Conservation (phyloP, 2,797 vertebrate species). For the Heteromormyrus szaboi region DNA sequence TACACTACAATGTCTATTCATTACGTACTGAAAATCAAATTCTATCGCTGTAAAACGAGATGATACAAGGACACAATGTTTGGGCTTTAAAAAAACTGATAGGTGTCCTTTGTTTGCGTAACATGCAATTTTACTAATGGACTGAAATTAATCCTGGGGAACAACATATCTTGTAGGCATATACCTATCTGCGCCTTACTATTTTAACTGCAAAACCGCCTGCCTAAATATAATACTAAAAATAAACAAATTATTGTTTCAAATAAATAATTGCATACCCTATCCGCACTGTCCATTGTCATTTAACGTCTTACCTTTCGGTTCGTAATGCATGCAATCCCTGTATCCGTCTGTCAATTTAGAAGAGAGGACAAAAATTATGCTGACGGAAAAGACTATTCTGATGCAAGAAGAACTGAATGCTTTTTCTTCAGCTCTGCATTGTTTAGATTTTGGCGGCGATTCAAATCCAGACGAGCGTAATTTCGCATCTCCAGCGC, state of each 20-base stretch:
- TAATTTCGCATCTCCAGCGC: neutral
- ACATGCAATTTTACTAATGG: neutral
- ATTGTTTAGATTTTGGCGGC: neutral
- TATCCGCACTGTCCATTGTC: neutral
- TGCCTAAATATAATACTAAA: neutral
- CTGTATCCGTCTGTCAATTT: neutral
- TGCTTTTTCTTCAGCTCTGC: neutral
- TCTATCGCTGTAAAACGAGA: neutral
- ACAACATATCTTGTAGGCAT: neutral
- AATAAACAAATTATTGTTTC: neutral
- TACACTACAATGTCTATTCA: neutral
- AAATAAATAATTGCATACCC: neutral
- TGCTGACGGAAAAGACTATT: neutral
- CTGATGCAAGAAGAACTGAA: neutral
- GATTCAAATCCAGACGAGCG: neutral
- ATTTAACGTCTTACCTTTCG: neutral
- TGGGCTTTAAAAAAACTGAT: neutral
- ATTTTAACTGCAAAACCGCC: neutral
- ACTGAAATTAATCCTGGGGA: neutral
- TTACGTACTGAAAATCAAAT: neutral
- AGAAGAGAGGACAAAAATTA: neutral
- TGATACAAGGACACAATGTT: neutral
- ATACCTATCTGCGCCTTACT: neutral
- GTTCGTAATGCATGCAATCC: slow-evolving; percentile 3
- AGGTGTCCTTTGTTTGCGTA: neutral